Percentiles rank a stretch among this genome's conserved stretches.
These are phyloP conservation scores for Actenoides lindsayi DNA, from an alignment of 2,113 vertebrate species.

Conservation along the genomic window DNA sequence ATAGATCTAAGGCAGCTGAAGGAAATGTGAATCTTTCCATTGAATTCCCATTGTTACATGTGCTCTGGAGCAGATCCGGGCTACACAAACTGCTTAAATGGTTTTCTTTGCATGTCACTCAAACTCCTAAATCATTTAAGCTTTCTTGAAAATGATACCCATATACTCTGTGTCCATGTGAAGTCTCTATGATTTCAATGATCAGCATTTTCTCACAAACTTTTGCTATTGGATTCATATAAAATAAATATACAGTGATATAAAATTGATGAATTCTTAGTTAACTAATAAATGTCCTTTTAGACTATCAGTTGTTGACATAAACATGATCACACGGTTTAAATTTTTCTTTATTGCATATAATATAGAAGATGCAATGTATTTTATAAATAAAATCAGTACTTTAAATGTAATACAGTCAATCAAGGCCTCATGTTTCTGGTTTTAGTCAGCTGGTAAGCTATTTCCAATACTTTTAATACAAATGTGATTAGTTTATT, in stretches of 20 bases:
- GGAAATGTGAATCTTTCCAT: background rate
- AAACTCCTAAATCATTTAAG: background rate
- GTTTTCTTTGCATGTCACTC: background rate
- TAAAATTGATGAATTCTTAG: background rate
- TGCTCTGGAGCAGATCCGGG: background rate
- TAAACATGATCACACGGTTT: background rate
- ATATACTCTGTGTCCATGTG: background rate
- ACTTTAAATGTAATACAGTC: background rate
- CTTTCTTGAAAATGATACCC: background rate
- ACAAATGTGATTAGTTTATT: background rate
- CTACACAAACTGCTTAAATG: background rate
- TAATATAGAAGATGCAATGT: background rate
- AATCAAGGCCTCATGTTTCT: conserved; percentile 22
- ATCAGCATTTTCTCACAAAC: background rate
- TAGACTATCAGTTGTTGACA: background rate
- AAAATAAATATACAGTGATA: background rate
- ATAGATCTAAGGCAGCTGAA: background rate
- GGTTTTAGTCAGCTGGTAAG: background rate
- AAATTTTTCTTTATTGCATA: background rate
- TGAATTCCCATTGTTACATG: background rate
- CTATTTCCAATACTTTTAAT: background rate
- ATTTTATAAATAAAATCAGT: conserved; percentile 25
- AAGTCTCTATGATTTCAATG: background rate
- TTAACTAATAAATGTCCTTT: background rate
- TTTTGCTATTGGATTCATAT: background rate